Base-by-base conservation (phyloP, 2,113 vertebrate genomes). In the Tachysurus vachellii region DNA sequence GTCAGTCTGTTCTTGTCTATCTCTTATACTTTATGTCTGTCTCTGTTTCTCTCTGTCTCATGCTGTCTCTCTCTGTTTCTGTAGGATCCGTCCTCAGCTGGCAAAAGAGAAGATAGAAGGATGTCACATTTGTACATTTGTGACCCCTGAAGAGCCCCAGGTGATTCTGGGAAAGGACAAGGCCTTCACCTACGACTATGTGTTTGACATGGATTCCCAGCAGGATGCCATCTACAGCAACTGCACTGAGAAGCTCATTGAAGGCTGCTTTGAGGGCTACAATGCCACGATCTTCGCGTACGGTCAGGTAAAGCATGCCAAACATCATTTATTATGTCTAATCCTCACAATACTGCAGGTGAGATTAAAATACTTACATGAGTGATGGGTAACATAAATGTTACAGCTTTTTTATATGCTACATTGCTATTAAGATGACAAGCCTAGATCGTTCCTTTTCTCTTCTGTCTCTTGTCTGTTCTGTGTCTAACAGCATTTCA, bases 231-330 rank as follows among this genome's bases (percentile, higher is more conserved):
- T 99, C 91, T 99, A 99, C 89, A 31, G 82, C 87, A 92, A 97
- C 0, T 99, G 98, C 91, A 98, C 98, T 13, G 96, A 99, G 94
- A 96, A 95, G 76, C 96, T 99, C 83, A 98, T 99, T 57, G 98
- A 99, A 86, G 98, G 98, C 80, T 99, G 98, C 91, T 97, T 99
- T 64, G 97, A 99, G 92, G 98, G 98, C 47, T 99, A 99, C 90
- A 99, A 99, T 89, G 98, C 98, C 82, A 99, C 98, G 3, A 96
- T 99, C 88, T 99, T 99, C 91, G 98, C 98, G 26, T 99, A 99
- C 86, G 98, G 98, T 88, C 98, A 99, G 92, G 97, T 97, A 93
- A 89, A 95, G 50, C 6, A 50, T 4, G 28, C 36, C 57, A 54
- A 42, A 44, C 0, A 36, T 42, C 6, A 14, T 11, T 80, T 21